Conservation (phyloP, 2,888 invertebrate species). For the Caprella mutica region DNA sequence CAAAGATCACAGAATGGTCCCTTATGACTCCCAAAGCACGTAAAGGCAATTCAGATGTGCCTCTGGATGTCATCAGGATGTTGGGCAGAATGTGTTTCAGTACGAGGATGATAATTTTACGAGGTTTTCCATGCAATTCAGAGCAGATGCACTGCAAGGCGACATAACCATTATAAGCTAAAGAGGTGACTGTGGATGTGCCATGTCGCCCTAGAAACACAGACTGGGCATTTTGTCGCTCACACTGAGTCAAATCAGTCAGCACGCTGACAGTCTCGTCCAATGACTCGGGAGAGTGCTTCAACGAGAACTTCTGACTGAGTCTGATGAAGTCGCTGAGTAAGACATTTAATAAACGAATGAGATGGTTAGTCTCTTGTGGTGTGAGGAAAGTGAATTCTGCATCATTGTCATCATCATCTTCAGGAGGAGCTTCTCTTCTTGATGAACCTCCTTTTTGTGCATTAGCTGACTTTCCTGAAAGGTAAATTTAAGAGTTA, state of each 20-base stretch:
- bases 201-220: conserved; percentile 31
- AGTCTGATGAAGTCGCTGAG: conserved; percentile 42
- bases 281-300: conserved; percentile 42
- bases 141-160: conserved; percentile 41
- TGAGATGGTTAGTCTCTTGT: conserved; percentile 39
- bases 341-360: conserved; percentile 38
- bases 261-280: conserved; percentile 40
- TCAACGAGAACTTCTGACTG: conserved; percentile 42
- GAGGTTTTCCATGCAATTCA: conserved; percentile 41
- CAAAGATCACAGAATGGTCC: conserved; percentile 34
- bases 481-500: no score
- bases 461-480: no score
- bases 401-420: conserved; percentile 36
- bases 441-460: conserved; percentile 35
- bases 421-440: conserved; percentile 20
- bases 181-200: conserved; percentile 32
- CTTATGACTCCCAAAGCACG: conserved; percentile 31
- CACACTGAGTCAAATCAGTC: conserved; percentile 40
- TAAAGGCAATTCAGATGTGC: conserved; percentile 28
- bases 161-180: conserved; percentile 40
- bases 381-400: conserved; percentile 37
- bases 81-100: conserved; percentile 33
- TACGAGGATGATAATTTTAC: conserved; percentile 24
- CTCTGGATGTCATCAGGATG: conserved; percentile 33
- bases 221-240: conserved; percentile 33